phyloP scores from a whole-genome alignment of 1,140 invertebrate genomes.

The Colletes latitarsis region DNA sequence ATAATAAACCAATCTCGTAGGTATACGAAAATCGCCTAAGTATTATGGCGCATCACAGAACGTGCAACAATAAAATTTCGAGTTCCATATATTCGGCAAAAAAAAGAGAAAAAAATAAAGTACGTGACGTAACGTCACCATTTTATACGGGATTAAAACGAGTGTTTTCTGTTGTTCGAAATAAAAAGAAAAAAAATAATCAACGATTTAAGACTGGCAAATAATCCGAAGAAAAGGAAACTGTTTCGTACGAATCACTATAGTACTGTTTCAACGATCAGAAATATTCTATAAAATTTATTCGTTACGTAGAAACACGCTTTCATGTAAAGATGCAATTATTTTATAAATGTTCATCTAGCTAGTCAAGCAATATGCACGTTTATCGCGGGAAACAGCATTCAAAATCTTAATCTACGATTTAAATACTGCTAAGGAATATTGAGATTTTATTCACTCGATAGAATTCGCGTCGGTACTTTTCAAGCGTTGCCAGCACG shows the following conservation, averaged over 20 bases:
- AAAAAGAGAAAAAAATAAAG: no score
- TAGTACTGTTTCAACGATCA: neutral
- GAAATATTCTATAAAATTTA: slow-evolving; percentile 26
- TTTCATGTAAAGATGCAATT: slow-evolving; percentile 18
- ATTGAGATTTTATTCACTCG: neutral
- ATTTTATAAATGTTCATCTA: slow-evolving; percentile 9
- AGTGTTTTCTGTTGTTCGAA: neutral
- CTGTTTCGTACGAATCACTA: neutral
- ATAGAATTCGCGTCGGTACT: neutral
- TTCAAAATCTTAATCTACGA: neutral
- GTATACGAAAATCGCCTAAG: neutral
- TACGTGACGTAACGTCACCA: neutral
- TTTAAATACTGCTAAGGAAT: slow-evolving; percentile 7
- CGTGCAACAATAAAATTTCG: neutral
- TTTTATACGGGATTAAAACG: neutral
- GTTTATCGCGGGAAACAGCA: slow-evolving; percentile 1
- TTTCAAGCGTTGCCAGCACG: neutral
- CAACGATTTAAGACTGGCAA: neutral
- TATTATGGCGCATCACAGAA: neutral
- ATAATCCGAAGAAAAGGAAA: neutral
- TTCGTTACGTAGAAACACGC: slow-evolving; percentile 4
- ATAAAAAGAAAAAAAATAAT: no score
- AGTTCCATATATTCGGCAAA: neutral
- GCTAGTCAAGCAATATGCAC: slow-evolving; percentile 4
- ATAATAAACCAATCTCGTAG: neutral